These are phyloP conservation scores for Caenorhabditis brenneri DNA, from an alignment of 1,140 invertebrate species.

Conservation along the genomic window DNA sequence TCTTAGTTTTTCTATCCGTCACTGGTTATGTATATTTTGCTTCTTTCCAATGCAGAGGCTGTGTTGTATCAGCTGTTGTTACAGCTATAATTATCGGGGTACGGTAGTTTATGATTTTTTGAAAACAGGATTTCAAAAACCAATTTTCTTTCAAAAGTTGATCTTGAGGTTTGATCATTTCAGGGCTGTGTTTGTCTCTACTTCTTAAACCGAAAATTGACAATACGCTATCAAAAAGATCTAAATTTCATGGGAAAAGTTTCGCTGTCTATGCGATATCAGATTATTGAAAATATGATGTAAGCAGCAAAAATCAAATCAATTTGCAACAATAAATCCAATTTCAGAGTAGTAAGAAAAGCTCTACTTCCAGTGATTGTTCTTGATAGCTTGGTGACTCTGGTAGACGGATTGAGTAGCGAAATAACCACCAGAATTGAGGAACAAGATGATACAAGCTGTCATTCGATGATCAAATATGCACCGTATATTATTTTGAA, in stretches of 20 bases:
- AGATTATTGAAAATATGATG: constrained; percentile 26
- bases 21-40: background rate
- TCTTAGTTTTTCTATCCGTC: background rate
- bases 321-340: background rate
- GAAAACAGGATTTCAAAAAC: background rate
- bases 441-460: background rate
- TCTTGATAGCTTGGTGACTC: background rate
- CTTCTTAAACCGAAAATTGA: background rate
- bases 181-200: constrained; percentile 7
- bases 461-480: background rate
- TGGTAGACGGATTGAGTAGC: background rate
- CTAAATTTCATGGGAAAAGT: constrained; percentile 6
- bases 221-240: constrained; percentile 4
- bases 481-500: background rate
- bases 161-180: too few species aligned
- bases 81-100: background rate
- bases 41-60: background rate
- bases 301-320: background rate
- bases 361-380: background rate
- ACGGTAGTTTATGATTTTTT: background rate
- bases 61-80: constrained; percentile 11
- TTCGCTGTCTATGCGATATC: constrained; percentile 38
- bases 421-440: background rate
- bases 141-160: too few species aligned
- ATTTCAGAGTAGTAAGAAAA: constrained; percentile 21